Base-by-base conservation (phyloP, 2,113 vertebrate species). In the Sakesphorus luctuosus region DNA sequence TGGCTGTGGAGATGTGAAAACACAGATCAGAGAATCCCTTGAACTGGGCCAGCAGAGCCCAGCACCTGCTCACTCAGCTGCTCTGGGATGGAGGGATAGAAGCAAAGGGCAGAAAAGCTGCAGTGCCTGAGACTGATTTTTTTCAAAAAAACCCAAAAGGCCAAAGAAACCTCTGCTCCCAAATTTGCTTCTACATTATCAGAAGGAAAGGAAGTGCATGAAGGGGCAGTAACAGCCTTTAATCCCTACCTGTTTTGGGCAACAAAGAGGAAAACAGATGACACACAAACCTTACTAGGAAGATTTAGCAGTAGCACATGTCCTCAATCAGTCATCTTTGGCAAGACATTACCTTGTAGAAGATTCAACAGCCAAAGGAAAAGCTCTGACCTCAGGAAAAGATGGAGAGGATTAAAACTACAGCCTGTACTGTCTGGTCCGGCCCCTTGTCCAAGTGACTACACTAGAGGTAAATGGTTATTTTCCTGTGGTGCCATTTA, bases 351-450 rank as follows among this genome's bases (percentile, higher is more conserved):
- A 72, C 65, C 35, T 49, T 84, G 23, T 3, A 44, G 23, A 86
- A 43, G 23, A 36, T 5, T 33, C 20, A 86, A 3, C 35, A 86
- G 80, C 25, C 68, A 59, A 59, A 86, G 62, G 50, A 73, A 61
- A 76, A 89, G 53, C 53, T 85, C 46, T 49, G 9, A 91, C 73
- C 31, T 76, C 43, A 18, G 36, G 67, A 61, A 53, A 76, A 73
- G n/a, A 38, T 6, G 24, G 62, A 75, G 40, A 78, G 8, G 18
- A 71, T 66, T 61, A 79, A 69, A 36, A 25, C 38, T 38, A 8
- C 5, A 72, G 40, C 24, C 16, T 44, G 7, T 16, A 7, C 5
- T 38, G 31, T n/a, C 58, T 2, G 0, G 68, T 43, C 61, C 0
- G 1, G 12, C 35, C 28, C 21, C 33, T 35, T 40, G 47, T 88